Conservation (phyloP, 2,888 invertebrate genomes). For the Taenaris catops region DNA sequence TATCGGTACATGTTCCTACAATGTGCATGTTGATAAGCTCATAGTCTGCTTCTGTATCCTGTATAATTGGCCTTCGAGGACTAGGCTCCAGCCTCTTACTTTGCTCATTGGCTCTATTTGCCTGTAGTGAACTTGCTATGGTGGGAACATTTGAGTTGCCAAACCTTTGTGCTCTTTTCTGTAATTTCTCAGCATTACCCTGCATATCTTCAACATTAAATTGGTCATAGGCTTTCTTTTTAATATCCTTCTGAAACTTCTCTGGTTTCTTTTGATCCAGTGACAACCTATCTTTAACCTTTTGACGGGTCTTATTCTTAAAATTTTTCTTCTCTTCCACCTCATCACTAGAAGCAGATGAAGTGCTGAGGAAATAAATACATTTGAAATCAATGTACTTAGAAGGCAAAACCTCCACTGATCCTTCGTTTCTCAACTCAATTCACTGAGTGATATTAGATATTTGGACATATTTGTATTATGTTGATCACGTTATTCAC, state of each 20-base stretch:
- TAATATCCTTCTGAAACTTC: constrained; percentile 70
- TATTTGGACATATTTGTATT: too few species aligned
- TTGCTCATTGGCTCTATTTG: constrained; percentile 26
- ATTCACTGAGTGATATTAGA: too few species aligned
- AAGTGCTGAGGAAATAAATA: constrained; percentile 55
- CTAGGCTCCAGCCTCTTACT: constrained; percentile 47
- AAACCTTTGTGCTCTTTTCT: constrained; percentile 95
- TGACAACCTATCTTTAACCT: constrained; percentile 80
- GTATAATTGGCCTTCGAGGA: constrained; percentile 57
- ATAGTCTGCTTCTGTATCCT: constrained; percentile 85
- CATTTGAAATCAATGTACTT: too few species aligned
- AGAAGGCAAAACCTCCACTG: too few species aligned
- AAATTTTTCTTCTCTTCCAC: constrained; percentile 68
- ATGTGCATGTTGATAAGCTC: constrained; percentile 94
- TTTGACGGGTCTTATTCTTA: constrained; percentile 64
- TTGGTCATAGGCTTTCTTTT: constrained; percentile 83
- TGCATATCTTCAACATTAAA: constrained; percentile 84
- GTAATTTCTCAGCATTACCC: constrained; percentile 88
- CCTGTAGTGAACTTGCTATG: constrained; percentile 66
- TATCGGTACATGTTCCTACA: constrained; percentile 94
- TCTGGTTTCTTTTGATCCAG: constrained; percentile 60
- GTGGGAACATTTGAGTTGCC: constrained; percentile 72
- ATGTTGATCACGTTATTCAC: too few species aligned
- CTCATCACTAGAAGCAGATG: constrained; percentile 75
- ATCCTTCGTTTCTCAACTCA: too few species aligned